A percentile compares a stretch with the other conserved stretches of the same genome.
Evolutionary conservation across 2,888 invertebrate species (phyloP).

Genomic region (Spodoptera exigua): DNA sequence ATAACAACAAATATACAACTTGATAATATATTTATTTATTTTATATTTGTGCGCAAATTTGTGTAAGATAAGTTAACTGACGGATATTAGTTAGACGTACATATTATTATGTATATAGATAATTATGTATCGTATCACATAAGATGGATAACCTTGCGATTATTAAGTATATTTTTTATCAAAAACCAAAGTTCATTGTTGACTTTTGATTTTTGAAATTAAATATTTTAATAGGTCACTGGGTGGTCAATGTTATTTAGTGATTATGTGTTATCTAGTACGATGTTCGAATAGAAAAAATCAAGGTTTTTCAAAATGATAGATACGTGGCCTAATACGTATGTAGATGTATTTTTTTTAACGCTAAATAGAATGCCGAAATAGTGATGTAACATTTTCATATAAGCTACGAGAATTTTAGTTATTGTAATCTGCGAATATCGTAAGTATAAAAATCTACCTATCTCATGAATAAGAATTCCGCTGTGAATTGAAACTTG

Average conservation of each 20-base stretch:
- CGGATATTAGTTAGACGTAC: neutral
- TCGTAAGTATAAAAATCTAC: too few relatives aligned
- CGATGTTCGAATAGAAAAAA: neutral
- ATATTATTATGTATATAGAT: neutral
- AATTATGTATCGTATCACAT: neutral
- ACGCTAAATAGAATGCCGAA: too few relatives aligned
- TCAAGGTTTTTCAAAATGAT: neutral
- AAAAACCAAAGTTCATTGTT: neutral
- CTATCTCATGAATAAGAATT: too few relatives aligned
- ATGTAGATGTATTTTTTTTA: too few relatives aligned
- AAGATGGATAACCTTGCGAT: slow-evolving; percentile 13
- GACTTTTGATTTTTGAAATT: neutral
- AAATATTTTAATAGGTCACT: neutral
- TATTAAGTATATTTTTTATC: neutral
- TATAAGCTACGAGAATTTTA: too few relatives aligned
- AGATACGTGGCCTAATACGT: too few relatives aligned
- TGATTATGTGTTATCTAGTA: neutral
- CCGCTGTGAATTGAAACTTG: too few relatives aligned
- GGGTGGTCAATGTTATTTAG: neutral
- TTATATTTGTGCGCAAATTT: slow-evolving; percentile 30
- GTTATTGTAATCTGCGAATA: too few relatives aligned
- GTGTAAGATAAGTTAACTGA: slow-evolving; percentile 3
- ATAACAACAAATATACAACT: too few relatives aligned
- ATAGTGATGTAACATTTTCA: too few relatives aligned
- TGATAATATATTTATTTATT: too few relatives aligned